A percentile compares a stretch with the other conserved stretches of the same genome.
phyloP scores from a whole-genome alignment of 2,888 invertebrate species.

The Oscheius onirici region DNA sequence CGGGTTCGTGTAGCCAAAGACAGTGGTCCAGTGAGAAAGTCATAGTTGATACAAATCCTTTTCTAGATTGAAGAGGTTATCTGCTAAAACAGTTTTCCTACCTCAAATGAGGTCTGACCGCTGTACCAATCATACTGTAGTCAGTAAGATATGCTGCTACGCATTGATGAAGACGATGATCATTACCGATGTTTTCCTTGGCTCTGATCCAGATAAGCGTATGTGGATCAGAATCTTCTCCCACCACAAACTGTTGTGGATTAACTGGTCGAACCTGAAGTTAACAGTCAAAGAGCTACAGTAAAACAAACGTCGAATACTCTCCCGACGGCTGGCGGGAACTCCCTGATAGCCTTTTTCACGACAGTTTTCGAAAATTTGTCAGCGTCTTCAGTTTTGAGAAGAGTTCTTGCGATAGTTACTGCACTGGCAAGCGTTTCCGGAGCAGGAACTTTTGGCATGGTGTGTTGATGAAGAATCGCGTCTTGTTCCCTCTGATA shows the following conservation, averaged over 20 bases:
- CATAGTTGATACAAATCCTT: conserved; percentile 60
- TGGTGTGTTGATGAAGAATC: conserved; percentile 48
- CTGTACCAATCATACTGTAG: conserved; percentile 46
- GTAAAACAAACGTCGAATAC: conserved; percentile 41
- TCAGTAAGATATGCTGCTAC: conserved; percentile 51
- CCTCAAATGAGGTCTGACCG: conserved; percentile 57
- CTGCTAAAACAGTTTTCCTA: conserved; percentile 1
- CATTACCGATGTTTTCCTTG: conserved; percentile 45
- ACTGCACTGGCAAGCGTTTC: conserved; percentile 45
- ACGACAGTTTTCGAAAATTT: conserved; percentile 33
- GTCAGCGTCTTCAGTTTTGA: conserved; percentile 40
- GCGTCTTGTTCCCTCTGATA: conserved; percentile 50
- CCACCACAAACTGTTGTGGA: conserved; percentile 45
- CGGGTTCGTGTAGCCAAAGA: conserved; percentile 59
- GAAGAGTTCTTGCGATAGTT: conserved; percentile 38
- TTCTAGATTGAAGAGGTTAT: conserved; percentile 39
- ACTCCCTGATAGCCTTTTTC: conserved; percentile 43
- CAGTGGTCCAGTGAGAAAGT: conserved; percentile 60
- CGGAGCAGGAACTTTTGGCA: conserved; percentile 58
- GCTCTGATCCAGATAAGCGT: conserved; percentile 46
- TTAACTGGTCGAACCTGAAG: conserved; percentile 40
- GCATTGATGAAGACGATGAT: conserved; percentile 45
- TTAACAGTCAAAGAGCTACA: not conserved
- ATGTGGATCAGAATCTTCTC: conserved; percentile 39
- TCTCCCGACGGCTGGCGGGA: conserved; percentile 50